Percentiles rank a stretch among this genome's conserved stretches.
Conservation (phyloP, 1,140 invertebrate species). For the Diachasmimorpha longicaudata region DNA sequence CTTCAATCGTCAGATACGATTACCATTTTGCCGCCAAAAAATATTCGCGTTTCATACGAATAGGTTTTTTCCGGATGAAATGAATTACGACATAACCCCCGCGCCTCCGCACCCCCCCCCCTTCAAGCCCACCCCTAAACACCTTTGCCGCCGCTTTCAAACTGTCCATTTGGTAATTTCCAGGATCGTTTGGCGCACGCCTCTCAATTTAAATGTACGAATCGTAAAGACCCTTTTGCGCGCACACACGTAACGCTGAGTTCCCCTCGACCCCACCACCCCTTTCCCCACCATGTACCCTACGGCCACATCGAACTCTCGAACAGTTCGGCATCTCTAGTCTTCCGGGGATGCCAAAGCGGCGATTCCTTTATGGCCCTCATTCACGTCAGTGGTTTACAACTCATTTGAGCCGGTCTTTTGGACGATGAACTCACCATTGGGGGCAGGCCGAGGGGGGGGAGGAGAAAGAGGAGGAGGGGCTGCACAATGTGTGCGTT, state of each 20-base stretch:
- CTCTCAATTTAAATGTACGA: conserved; percentile 21
- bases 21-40: not conserved
- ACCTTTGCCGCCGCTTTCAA: no score
- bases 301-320: not conserved
- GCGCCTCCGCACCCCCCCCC: no score
- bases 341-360: not conserved
- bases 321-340: not conserved
- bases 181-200: not conserved
- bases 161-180: not conserved
- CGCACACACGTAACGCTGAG: not conserved
- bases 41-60: not conserved
- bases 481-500: not conserved
- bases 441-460: no score
- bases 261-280: not conserved
- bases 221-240: conserved; percentile 22
- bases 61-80: not conserved
- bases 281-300: not conserved
- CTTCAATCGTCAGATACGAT: not conserved
- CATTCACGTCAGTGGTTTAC: conserved; percentile 35
- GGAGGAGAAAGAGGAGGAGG: no score
- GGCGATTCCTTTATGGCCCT: conserved; percentile 11
- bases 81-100: not conserved
- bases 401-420: conserved; percentile 38
- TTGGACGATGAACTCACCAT: not conserved
- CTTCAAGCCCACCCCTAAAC: no score